These are phyloP conservation scores for Pardosa pseudoannulata DNA, from an alignment of 2,888 invertebrate genomes.

Conservation along the genomic window DNA sequence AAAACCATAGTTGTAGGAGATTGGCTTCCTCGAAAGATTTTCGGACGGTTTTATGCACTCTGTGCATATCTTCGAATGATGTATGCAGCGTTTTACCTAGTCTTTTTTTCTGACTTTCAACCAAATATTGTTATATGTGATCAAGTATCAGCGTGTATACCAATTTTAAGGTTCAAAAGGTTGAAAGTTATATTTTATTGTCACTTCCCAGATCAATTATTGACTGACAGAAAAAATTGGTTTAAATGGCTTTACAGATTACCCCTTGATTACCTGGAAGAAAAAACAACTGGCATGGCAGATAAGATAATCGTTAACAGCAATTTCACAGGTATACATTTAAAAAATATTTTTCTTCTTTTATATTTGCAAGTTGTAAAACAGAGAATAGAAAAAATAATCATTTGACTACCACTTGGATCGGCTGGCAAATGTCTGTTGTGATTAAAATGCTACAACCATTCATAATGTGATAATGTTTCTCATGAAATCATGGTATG, in stretches of 20 bases:
- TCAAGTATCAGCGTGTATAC: conserved; percentile 92
- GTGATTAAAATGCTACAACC: too few species aligned
- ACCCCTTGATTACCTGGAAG: conserved; percentile 94
- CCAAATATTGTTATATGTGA: conserved; percentile 91
- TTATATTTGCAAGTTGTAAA: too few species aligned
- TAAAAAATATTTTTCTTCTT: too few species aligned
- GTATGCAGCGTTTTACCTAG: conserved; percentile 90
- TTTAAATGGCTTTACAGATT: conserved; percentile 89
- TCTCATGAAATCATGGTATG: too few species aligned
- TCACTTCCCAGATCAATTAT: conserved; percentile 96
- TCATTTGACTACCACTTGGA: too few species aligned
- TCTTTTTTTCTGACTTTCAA: conserved; percentile 84
- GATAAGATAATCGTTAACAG: conserved; percentile 96
- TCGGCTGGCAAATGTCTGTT: too few species aligned
- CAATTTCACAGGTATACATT: conserved; percentile 88
- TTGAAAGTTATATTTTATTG: conserved; percentile 91
- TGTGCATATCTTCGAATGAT: conserved; percentile 96
- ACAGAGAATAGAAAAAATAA: too few species aligned
- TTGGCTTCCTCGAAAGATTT: conserved; percentile 93
- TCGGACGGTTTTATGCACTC: conserved; percentile 91
- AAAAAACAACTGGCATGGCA: conserved; percentile 89
- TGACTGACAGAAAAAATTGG: conserved; percentile 85
- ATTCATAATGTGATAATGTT: too few species aligned
- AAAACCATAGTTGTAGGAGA: conserved; percentile 84
- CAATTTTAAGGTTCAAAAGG: conserved; percentile 85